These are phyloP conservation scores for Lophius piscatorius DNA, from an alignment of 2,113 vertebrate species.

Conservation along the genomic window DNA sequence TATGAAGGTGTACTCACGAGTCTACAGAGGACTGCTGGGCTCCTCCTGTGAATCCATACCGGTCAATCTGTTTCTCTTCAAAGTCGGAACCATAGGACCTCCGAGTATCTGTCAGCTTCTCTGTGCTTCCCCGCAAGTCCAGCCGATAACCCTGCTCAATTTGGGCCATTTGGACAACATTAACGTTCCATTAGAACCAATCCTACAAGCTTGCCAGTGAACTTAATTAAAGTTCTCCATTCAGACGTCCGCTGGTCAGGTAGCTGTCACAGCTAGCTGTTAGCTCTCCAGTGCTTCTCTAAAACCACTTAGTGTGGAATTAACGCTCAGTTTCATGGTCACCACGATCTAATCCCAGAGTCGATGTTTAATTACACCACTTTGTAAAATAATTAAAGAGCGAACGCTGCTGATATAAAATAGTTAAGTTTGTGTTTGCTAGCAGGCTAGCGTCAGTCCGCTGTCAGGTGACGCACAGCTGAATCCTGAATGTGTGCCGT, in stretches of 20 bases:
- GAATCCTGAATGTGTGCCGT: slow-evolving; percentile 29
- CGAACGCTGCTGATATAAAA: not conserved
- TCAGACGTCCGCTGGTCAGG: slow-evolving; percentile 7
- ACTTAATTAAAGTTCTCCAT: slow-evolving; percentile 13
- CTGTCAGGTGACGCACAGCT: slow-evolving; percentile 66
- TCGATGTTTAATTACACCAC: not conserved
- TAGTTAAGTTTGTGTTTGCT: slow-evolving; percentile 2
- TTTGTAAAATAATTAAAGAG: not conserved
- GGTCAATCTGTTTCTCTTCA: slow-evolving; percentile 84
- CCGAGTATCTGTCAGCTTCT: slow-evolving; percentile 73
- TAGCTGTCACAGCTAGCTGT: slow-evolving; percentile 10
- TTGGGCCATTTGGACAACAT: slow-evolving; percentile 72
- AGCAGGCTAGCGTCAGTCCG: slow-evolving; percentile 48
- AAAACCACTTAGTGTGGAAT: not conserved
- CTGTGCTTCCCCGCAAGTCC: slow-evolving; percentile 72
- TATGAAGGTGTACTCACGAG: slow-evolving; percentile 69
- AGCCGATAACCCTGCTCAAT: slow-evolving; percentile 76
- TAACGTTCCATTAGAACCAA: slow-evolving; percentile 8
- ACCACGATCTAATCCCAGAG: not conserved
- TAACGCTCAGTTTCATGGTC: not conserved
- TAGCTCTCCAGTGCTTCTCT: slow-evolving; percentile 11
- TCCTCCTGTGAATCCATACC: slow-evolving; percentile 91
- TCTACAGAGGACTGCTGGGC: slow-evolving; percentile 81
- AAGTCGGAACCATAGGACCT: slow-evolving; percentile 76
- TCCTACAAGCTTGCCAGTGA: not conserved